Evolutionary conservation across 2,797 vertebrate species (phyloP).

Genomic region (Gymnodraco acuticeps): DNA sequence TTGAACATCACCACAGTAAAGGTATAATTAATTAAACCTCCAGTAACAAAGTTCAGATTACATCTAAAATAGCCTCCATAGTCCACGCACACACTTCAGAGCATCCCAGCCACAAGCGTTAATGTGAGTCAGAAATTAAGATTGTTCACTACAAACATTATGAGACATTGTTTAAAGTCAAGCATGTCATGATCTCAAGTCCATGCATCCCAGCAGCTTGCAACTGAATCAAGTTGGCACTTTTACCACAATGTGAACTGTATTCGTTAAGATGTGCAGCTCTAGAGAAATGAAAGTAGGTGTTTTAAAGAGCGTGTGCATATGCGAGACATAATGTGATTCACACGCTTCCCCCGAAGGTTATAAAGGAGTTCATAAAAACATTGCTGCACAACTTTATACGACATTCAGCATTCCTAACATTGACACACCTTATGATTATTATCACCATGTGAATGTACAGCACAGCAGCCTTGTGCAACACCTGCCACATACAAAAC

Average conservation of each 20-base stretch:
- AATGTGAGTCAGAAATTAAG: slow-evolving; percentile 26
- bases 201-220: slow-evolving; percentile 33
- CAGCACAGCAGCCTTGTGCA: no score
- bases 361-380: background rate
- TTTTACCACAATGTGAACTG: slow-evolving; percentile 42
- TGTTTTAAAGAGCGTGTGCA: slow-evolving; percentile 25
- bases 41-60: slow-evolving; percentile 7
- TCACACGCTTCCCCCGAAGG: background rate
- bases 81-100: slow-evolving; percentile 10
- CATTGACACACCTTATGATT: no score
- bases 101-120: slow-evolving; percentile 12
- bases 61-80: slow-evolving; percentile 39
- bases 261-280: slow-evolving; percentile 37
- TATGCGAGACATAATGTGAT: background rate
- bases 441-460: no score
- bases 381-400: slow-evolving; percentile 3
- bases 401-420: slow-evolving; percentile 42
- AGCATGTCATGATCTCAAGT: slow-evolving; percentile 27
- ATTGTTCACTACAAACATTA: slow-evolving; percentile 49
- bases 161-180: slow-evolving; percentile 21
- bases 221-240: slow-evolving; percentile 23
- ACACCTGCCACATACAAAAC: no score
- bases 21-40: slow-evolving; percentile 28
- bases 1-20: slow-evolving; percentile 15
- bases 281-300: slow-evolving; percentile 1